These are phyloP conservation scores for Cosmia trapezina DNA, from an alignment of 2,888 invertebrate species.

Conservation along the genomic window DNA sequence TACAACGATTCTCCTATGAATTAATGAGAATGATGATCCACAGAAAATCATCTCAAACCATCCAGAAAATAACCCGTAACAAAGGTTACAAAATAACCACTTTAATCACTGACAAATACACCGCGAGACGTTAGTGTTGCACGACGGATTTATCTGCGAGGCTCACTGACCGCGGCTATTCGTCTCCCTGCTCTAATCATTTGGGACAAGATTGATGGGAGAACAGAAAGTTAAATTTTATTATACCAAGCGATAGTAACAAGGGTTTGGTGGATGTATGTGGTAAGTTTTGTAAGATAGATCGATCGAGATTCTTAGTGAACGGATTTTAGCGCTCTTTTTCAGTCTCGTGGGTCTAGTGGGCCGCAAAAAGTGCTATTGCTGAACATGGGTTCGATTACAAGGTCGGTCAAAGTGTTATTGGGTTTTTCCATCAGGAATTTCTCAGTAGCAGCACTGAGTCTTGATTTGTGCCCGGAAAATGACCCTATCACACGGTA, in stretches of 20 bases:
- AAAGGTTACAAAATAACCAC: conserved; percentile 8
- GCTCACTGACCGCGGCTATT: conserved; percentile 44
- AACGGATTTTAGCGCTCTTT: background rate
- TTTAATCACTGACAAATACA: conserved; percentile 16
- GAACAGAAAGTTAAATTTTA: conserved; percentile 40
- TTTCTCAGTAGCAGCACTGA: too few species aligned
- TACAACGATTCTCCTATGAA: background rate
- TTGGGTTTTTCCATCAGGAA: too few species aligned
- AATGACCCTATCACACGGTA: too few species aligned
- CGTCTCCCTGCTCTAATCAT: conserved; percentile 57
- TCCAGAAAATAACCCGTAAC: background rate
- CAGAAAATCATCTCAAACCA: background rate
- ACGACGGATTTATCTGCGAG: conserved; percentile 29
- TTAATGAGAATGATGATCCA: background rate
- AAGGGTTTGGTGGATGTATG: conserved; percentile 24
- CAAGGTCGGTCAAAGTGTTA: too few species aligned
- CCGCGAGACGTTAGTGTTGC: conserved; percentile 6
- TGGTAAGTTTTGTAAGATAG: conserved; percentile 7
- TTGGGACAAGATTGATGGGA: conserved; percentile 63
- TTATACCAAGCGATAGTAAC: conserved; percentile 30
- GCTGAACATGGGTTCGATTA: too few species aligned
- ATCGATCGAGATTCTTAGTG: background rate
- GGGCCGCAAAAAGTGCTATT: too few species aligned
- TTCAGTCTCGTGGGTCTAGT: background rate
- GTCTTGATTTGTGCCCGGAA: too few species aligned